A percentile compares a stretch with the other conserved stretches of the same genome.
These are phyloP conservation scores for Sylvia atricapilla DNA, from an alignment of 2,113 vertebrate genomes.

Conservation along the genomic window DNA sequence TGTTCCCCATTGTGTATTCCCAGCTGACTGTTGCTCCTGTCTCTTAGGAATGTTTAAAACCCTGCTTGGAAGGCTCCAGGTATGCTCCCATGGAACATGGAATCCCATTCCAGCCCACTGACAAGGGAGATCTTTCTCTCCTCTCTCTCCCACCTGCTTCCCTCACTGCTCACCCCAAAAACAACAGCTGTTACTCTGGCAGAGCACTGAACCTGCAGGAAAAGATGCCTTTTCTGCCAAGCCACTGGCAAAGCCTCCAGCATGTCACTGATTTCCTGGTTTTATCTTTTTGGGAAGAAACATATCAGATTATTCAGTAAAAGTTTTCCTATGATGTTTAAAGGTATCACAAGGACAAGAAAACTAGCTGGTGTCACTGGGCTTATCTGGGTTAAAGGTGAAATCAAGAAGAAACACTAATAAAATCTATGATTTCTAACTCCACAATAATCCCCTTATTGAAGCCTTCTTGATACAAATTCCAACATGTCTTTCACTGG, in stretches of 20 bases:
- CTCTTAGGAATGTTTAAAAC: background rate
- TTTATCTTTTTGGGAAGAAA: background rate
- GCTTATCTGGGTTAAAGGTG: background rate
- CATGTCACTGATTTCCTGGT: background rate
- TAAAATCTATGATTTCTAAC: background rate
- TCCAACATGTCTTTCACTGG: background rate
- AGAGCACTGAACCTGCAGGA: background rate
- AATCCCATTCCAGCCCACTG: background rate
- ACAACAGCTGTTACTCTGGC: rapidly evolving
- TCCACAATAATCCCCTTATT: background rate
- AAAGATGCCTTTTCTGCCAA: background rate
- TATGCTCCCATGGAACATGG: background rate
- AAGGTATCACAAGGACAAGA: background rate
- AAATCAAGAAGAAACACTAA: background rate
- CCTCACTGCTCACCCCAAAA: background rate
- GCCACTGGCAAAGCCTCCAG: background rate
- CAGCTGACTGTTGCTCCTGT: background rate
- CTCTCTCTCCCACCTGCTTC: background rate
- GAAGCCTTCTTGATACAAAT: background rate
- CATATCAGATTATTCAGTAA: background rate
- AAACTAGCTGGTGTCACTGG: background rate
- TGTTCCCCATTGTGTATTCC: background rate
- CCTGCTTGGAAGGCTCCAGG: background rate
- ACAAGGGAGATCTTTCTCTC: background rate
- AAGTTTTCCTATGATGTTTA: background rate